Percentiles rank a stretch among this genome's conserved stretches.
phyloP scores from a whole-genome alignment of 2,113 vertebrate species.

The Leiothrix lutea region DNA sequence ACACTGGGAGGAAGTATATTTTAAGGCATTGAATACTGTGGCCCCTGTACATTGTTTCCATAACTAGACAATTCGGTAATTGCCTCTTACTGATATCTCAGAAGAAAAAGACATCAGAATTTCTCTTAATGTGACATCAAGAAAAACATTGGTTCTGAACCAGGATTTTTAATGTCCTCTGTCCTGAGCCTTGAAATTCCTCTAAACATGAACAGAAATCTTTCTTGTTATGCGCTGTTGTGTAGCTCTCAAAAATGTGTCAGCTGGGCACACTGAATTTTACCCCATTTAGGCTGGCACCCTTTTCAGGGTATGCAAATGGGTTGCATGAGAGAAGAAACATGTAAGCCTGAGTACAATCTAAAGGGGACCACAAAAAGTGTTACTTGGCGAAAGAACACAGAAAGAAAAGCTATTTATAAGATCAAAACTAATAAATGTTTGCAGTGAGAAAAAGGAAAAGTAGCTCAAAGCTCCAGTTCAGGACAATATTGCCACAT shows the following conservation, averaged over 20 bases:
- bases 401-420: background rate
- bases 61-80: background rate
- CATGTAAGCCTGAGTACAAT: background rate
- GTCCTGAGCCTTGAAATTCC: background rate
- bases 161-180: background rate
- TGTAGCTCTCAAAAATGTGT: background rate
- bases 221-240: background rate
- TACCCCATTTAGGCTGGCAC: background rate
- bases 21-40: background rate
- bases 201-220: background rate
- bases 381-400: fast-evolving
- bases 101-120: background rate
- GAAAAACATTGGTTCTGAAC: background rate
- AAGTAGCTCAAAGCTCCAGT: background rate
- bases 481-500: background rate
- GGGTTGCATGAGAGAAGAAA: background rate
- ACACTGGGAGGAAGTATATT: background rate
- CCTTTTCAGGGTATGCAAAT: background rate
- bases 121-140: background rate
- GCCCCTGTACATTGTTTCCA: background rate
- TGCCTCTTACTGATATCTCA: background rate
- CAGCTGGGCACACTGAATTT: background rate
- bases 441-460: background rate
- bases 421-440: background rate
- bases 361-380: background rate